These are phyloP conservation scores for Lanistes nyassanus DNA, from an alignment of 1,140 invertebrate species.

Conservation along the genomic window DNA sequence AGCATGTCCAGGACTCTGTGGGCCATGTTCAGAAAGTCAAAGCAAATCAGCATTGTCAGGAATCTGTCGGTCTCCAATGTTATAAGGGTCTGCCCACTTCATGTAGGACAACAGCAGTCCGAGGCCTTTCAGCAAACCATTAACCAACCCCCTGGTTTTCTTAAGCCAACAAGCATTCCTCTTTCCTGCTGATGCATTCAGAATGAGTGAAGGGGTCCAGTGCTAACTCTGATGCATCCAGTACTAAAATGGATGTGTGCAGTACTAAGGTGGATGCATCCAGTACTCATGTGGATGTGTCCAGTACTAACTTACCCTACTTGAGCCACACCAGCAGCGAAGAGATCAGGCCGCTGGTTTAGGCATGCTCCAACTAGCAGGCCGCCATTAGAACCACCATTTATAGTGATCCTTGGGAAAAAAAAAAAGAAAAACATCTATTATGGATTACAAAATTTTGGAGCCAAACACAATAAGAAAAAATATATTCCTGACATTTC, in stretches of 20 bases:
- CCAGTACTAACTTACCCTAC: constrained; percentile 81
- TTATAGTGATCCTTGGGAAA: constrained; percentile 76
- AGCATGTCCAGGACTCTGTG: constrained; percentile 95
- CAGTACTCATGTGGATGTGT: background rate
- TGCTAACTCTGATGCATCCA: too few species aligned
- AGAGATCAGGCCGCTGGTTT: constrained; percentile 96
- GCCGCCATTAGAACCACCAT: constrained; percentile 97
- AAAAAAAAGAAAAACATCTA: constrained; percentile 12
- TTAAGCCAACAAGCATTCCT: too few species aligned
- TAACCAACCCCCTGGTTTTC: background rate
- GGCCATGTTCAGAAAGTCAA: constrained; percentile 38
- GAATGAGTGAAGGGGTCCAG: too few species aligned
- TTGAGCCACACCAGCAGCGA: constrained; percentile 89
- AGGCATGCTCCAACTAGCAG: constrained; percentile 87
- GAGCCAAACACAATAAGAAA: too few species aligned
- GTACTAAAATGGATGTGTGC: background rate
- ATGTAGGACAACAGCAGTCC: background rate
- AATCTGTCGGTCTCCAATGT: too few species aligned
- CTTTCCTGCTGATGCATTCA: too few species aligned
- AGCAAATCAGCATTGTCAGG: background rate
- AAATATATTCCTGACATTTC: too few species aligned
- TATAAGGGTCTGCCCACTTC: background rate
- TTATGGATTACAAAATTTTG: too few species aligned
- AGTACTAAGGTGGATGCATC: background rate
- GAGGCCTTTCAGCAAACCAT: background rate